Percentiles rank a stretch among this genome's conserved stretches.
phyloP scores from a whole-genome alignment of 2,888 invertebrate genomes.

The Polymixis lichenea region DNA sequence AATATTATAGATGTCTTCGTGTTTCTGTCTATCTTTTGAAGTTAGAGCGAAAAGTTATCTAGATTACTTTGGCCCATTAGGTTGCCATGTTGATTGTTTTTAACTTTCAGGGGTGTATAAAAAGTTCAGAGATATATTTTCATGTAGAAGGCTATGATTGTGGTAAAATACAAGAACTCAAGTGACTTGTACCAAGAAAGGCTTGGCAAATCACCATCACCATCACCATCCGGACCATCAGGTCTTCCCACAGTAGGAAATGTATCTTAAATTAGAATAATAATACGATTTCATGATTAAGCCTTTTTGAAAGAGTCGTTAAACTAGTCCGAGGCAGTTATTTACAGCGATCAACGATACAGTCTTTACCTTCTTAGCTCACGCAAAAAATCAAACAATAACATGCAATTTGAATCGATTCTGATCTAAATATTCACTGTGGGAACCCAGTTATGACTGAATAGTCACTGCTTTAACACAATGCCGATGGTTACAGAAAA shows the following conservation, averaged over 20 bases:
- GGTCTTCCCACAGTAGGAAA: not conserved
- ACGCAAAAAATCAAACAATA: conserved; percentile 66
- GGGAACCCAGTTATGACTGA: conserved; percentile 68
- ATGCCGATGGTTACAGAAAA: conserved; percentile 15
- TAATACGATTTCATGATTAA: not conserved
- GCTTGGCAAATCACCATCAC: not conserved
- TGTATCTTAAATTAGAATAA: not conserved
- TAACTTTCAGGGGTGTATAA: too few species aligned
- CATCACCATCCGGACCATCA: not conserved
- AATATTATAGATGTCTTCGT: not conserved
- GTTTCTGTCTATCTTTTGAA: not conserved
- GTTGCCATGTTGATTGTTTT: too few species aligned
- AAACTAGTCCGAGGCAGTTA: conserved; percentile 41
- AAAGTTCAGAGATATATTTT: not conserved
- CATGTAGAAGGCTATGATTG: not conserved
- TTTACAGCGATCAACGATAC: conserved; percentile 47
- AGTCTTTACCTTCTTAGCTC: conserved; percentile 53
- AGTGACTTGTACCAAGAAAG: not conserved
- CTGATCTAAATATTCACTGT: conserved; percentile 62
- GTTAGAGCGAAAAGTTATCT: not conserved
- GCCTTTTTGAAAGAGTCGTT: conserved; percentile 32
- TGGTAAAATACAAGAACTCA: not conserved
- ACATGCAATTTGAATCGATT: conserved; percentile 62
- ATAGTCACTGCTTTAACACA: conserved; percentile 46
- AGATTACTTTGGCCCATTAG: too few species aligned